Percentiles rank a stretch among this genome's conserved stretches.
Evolutionary conservation across 2,888 invertebrate species (phyloP).

Genomic region (Xestia ashworthii): DNA sequence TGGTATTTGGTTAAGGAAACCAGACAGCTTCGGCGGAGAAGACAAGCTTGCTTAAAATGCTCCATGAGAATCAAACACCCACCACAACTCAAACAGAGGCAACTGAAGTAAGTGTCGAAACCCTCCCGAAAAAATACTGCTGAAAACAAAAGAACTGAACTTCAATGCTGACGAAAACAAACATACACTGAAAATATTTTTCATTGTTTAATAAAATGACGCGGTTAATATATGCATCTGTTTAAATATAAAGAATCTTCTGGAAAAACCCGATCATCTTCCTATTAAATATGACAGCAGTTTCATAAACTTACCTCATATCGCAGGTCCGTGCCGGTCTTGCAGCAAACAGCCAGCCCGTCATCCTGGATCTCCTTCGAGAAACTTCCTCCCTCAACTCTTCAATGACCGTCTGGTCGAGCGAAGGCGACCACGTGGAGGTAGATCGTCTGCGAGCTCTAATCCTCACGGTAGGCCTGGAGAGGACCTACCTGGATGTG

Average conservation of each 20-base stretch:
- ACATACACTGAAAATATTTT: not conserved
- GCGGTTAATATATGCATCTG: not conserved
- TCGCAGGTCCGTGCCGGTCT: slow-evolving; percentile 85
- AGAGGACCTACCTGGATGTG: slow-evolving; percentile 94
- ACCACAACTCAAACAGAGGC: slow-evolving; percentile 8
- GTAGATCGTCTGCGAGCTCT: slow-evolving; percentile 92
- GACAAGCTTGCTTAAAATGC: slow-evolving; percentile 48
- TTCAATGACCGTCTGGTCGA: slow-evolving; percentile 96
- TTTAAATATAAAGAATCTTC: not conserved
- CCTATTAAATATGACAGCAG: not conserved
- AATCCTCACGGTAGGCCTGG: slow-evolving; percentile 92
- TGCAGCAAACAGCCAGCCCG: slow-evolving; percentile 92
- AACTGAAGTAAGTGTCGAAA: slow-evolving; percentile 17
- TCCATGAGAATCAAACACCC: slow-evolving; percentile 13
- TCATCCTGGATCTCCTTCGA: slow-evolving; percentile 91
- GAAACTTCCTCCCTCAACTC: slow-evolving; percentile 88
- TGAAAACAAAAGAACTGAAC: not conserved
- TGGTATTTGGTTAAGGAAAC: slow-evolving; percentile 24
- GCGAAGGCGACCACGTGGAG: slow-evolving; percentile 92
- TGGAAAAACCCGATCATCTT: not conserved
- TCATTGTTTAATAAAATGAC: not conserved
- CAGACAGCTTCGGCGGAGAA: slow-evolving; percentile 9
- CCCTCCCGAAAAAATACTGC: not conserved
- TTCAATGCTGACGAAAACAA: not conserved
- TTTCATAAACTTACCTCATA: not conserved